Evolutionary conservation across 2,113 vertebrate genomes (phyloP).

Genomic region (Podiceps cristatus): DNA sequence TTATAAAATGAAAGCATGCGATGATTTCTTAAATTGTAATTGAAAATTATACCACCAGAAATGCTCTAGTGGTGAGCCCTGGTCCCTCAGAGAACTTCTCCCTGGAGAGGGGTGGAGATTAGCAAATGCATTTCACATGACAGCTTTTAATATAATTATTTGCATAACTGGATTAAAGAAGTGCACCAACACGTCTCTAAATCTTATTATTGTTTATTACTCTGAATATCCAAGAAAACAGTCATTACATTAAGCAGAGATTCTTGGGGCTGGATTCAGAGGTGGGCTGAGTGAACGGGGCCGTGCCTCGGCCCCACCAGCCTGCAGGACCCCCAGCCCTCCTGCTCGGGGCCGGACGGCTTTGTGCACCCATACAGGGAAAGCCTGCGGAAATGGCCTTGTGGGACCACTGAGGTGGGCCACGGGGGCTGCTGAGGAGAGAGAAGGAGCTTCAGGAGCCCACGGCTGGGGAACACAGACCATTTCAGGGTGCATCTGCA

Average conservation of each 20-base stretch:
- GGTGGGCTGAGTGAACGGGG: neutral
- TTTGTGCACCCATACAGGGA: fast-evolving
- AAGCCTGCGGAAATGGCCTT: neutral
- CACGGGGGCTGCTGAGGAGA: neutral
- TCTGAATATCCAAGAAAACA: neutral
- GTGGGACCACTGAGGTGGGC: neutral
- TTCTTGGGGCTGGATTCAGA: neutral
- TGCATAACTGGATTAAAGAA: slow-evolving; percentile 43
- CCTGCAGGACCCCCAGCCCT: fast-evolving
- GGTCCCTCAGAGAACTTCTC: neutral
- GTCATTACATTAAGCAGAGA: neutral
- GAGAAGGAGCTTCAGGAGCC: neutral
- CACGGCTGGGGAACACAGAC: fast-evolving
- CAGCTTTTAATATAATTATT: slow-evolving; percentile 13
- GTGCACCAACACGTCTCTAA: neutral
- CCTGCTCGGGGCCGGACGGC: fast-evolving
- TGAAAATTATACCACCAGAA: neutral
- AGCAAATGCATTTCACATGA: neutral
- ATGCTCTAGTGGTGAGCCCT: neutral
- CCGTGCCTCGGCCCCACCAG: fast-evolving
- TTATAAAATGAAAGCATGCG: neutral
- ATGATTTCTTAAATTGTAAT: neutral
- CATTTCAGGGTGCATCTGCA: neutral
- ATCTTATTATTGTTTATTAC: slow-evolving; percentile 40
- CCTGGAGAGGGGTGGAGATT: neutral